A percentile compares a stretch with the other conserved stretches of the same genome.
These are phyloP conservation scores for Spheniscus humboldti DNA, from an alignment of 2,797 vertebrate species.

Conservation along the genomic window DNA sequence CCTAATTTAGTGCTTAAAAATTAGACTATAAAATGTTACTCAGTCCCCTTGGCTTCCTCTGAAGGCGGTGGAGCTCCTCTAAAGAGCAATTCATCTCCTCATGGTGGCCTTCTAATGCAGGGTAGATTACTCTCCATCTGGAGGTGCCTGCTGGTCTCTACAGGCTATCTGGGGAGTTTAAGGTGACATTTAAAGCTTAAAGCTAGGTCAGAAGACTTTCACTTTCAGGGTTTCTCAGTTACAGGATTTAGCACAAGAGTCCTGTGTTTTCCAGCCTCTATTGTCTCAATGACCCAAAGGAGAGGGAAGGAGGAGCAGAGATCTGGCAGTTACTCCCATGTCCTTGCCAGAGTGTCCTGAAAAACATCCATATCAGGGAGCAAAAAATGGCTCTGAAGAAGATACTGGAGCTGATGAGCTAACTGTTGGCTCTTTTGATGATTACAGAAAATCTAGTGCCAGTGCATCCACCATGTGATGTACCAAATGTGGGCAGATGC, in stretches of 20 bases:
- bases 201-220: neutral
- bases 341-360: neutral
- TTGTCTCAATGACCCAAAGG: neutral
- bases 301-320: neutral
- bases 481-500: neutral
- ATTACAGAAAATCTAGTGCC: neutral
- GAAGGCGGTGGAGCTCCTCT: neutral
- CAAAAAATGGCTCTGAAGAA: neutral
- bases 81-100: neutral
- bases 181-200: neutral
- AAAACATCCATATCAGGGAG: neutral
- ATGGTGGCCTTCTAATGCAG: neutral
- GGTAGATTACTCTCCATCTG: neutral
- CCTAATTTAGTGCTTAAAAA: neutral
- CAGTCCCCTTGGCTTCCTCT: neutral
- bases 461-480: neutral
- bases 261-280: neutral
- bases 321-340: neutral
- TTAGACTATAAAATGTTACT: neutral
- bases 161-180: neutral
- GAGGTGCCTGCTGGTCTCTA: neutral
- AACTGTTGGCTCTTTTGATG: neutral
- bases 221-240: neutral
- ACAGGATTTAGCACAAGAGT: neutral
- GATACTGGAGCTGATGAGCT: neutral